phyloP scores from a whole-genome alignment of 2,888 invertebrate species.

The Diploptera punctata region DNA sequence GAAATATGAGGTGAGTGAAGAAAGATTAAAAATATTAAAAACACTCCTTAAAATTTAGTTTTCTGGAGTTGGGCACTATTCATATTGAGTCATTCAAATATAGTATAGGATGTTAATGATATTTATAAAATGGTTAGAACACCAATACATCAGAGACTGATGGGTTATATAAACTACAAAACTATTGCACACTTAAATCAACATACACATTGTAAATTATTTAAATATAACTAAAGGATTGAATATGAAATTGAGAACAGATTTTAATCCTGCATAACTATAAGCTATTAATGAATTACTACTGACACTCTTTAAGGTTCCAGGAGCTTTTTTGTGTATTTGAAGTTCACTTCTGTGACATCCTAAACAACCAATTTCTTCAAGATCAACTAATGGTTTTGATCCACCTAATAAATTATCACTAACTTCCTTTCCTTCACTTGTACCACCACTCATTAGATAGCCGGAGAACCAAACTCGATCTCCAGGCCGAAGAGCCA shows the following conservation, averaged over 20 bases:
- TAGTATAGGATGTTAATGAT: too few relatives aligned
- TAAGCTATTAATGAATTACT: constrained; percentile 63
- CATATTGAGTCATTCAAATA: too few relatives aligned
- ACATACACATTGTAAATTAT: background rate
- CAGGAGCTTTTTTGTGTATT: constrained; percentile 58
- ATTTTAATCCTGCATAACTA: constrained; percentile 72
- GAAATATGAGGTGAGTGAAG: too few relatives aligned
- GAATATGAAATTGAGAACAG: constrained; percentile 77
- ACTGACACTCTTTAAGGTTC: constrained; percentile 51
- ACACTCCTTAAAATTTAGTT: too few relatives aligned
- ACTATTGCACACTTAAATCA: too few relatives aligned
- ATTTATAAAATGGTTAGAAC: too few relatives aligned
- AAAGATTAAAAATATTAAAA: too few relatives aligned
- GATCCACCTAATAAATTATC: constrained; percentile 68
- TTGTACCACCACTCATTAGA: constrained; percentile 59
- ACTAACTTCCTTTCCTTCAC: constrained; percentile 52
- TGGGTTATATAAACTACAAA: too few relatives aligned
- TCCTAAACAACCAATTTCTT: constrained; percentile 74
- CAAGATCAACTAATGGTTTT: constrained; percentile 67
- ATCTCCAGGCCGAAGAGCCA: constrained; percentile 72
- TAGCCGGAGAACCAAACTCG: constrained; percentile 78
- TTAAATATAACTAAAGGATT: constrained; percentile 81
- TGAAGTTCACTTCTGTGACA: constrained; percentile 67
- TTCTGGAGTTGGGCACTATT: too few relatives aligned
- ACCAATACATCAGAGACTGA: too few relatives aligned